Evolutionary conservation across 92 coral and sea anemone species (phyloP), one percentile per base, ranked within the genome.

Genomic region (Micromussa lordhowensis): DNA sequence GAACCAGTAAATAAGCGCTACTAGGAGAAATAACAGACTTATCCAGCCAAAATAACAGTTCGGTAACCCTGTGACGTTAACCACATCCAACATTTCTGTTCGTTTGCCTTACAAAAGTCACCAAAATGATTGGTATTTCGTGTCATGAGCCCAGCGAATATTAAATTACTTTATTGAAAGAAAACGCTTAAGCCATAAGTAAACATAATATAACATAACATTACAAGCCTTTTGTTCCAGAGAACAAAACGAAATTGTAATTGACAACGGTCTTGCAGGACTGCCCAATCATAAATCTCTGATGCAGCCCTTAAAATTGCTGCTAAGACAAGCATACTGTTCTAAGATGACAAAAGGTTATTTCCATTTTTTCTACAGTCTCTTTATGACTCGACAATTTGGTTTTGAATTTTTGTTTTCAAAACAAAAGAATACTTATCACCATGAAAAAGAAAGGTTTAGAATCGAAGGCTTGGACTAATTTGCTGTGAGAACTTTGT

Each of bases 1-100:
- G 58, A 68, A 78, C 98, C 98, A 95, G 90, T 95, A 91, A 48
- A 91, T 55, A 21, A 91, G 36, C 68, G 79, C 78, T 31, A 83
- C 36, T 79, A 89, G 2, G 24, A 91, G 9, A 28, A 77, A 58
- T 40, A 78, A 40, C 76, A 86, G 55, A 69, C 82, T 78, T 76
- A 86, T 48, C 36, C 82, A 77, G 53, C 31, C 63, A 10, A n/a
- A 77, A 78, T 54, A 9, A 21, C 35, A n/a, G 72, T 57, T 75
- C 22, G 88, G 28, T 35, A 84, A 68, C 22, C 34, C 73, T 34
- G 36, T 55, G n/a, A 44, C 51, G 51, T 44, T 44, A 44, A 29
- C 49, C 79, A 31, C 15, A 24, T 71, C 70, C 69, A 83, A 11
- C 85, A 82, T 82, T n/a, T 66, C 36, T 48, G 14, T 15, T 14